These are phyloP conservation scores for Danio kyathit DNA, from an alignment of 2,797 vertebrate genomes.

Conservation along the genomic window DNA sequence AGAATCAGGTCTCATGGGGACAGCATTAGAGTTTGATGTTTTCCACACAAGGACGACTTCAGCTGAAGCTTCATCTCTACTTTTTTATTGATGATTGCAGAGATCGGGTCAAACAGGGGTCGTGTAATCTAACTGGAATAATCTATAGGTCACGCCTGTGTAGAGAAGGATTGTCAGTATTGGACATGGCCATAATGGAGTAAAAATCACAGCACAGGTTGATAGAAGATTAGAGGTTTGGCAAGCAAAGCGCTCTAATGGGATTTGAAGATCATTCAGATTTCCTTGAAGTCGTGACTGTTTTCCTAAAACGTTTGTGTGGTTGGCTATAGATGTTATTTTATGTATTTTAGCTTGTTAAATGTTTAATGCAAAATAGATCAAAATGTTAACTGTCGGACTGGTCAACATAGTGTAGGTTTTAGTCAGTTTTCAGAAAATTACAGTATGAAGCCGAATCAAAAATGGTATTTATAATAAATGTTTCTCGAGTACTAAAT, in stretches of 20 bases:
- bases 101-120: not conserved
- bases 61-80: not conserved
- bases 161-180: constrained; percentile 7
- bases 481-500: no score
- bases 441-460: no score
- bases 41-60: constrained; percentile 1
- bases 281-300: not conserved
- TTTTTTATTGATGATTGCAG: constrained; percentile 11
- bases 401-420: no score
- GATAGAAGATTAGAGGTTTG: not conserved
- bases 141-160: not conserved
- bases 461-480: no score
- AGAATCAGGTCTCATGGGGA: not conserved
- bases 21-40: constrained; percentile 1
- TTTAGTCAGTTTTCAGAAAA: no score
- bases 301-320: not conserved
- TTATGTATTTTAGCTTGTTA: no score
- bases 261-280: constrained; percentile 16
- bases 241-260: not conserved
- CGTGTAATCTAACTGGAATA: not conserved
- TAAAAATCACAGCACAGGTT: not conserved
- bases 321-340: not conserved
- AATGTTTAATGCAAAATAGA: no score
- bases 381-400: no score
- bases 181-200: not conserved